phyloP scores from a whole-genome alignment of 2,888 invertebrate species.

The Andrena trimmerana region DNA sequence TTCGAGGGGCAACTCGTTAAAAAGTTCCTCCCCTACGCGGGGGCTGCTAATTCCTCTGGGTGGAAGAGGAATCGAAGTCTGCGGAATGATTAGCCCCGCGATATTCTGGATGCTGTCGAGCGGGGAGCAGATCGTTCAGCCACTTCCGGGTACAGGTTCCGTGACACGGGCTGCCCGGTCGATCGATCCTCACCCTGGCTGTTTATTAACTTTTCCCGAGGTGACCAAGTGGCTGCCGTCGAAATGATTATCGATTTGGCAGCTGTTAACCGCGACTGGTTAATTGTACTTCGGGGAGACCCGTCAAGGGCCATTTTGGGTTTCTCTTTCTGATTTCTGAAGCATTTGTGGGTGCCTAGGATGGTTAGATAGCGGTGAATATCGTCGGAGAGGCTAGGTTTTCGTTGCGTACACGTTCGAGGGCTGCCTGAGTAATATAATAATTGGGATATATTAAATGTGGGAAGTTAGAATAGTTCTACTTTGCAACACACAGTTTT shows the following conservation, averaged over 20 bases:
- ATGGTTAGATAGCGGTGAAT: too few relatives aligned
- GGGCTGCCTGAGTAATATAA: not conserved
- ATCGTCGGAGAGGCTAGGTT: too few relatives aligned
- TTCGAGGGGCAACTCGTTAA: conserved; percentile 59
- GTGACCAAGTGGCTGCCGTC: not conserved
- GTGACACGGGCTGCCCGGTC: not conserved
- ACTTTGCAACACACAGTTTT: not conserved
- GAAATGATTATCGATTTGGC: not conserved
- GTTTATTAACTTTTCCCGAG: conserved; percentile 17
- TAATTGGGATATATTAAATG: not conserved
- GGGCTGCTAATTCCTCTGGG: conserved; percentile 48
- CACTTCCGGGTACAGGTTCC: conserved; percentile 8
- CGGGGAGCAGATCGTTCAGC: not conserved
- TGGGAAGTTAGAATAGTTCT: not conserved
- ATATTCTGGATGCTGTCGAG: conserved; percentile 45
- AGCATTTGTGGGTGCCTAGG: too few relatives aligned
- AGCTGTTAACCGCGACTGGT: not conserved
- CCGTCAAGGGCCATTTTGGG: too few relatives aligned
- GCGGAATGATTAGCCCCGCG: conserved; percentile 58
- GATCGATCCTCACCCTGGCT: not conserved
- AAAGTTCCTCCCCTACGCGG: conserved; percentile 56
- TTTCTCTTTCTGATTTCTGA: too few relatives aligned
- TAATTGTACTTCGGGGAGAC: too few relatives aligned
- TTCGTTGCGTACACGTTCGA: too few relatives aligned
- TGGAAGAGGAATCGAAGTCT: conserved; percentile 37